A percentile compares a stretch with the other conserved stretches of the same genome.
Conservation (phyloP, 30 jellyfish, hydroid and myxozoan species). For the Hydra vulgaris region DNA sequence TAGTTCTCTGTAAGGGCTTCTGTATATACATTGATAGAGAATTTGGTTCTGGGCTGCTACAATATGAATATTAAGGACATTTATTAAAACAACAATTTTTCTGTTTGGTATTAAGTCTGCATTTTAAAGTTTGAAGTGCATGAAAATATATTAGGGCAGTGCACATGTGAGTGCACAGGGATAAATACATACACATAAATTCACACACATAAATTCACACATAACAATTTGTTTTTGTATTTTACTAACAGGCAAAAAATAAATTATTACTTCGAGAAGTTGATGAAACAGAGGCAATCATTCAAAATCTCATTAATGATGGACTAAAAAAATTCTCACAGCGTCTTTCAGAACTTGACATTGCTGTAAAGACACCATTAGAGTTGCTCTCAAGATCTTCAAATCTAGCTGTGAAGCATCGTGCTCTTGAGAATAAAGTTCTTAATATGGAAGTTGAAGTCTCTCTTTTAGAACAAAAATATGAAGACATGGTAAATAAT, state of each 20-base stretch:
- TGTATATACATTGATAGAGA: no score
- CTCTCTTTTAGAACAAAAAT: conserved; percentile 51
- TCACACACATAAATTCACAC: no score
- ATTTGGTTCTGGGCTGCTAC: no score
- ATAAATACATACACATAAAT: no score
- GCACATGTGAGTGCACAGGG: no score
- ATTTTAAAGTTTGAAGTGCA: no score
- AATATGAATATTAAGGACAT: no score
- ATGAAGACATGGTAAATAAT: conserved; percentile 54
- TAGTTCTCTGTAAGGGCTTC: no score
- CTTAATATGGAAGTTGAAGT: conserved; percentile 66
- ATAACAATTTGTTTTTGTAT: no score
- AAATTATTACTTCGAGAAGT: conserved; percentile 47
- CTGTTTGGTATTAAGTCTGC: no score
- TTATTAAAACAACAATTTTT: no score
- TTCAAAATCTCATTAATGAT: conserved; percentile 4
- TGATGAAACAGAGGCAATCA: conserved; percentile 43
- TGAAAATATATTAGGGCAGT: no score
- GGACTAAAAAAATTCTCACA: conserved; percentile 22
- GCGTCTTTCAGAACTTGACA: conserved; percentile 32
- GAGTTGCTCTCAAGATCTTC: conserved; percentile 56
- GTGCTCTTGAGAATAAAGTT: conserved; percentile 51
- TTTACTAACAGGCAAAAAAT: conserved; percentile 61
- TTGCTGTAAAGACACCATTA: conserved; percentile 68
- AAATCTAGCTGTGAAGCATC: conserved; percentile 51